Evolutionary conservation across 2,113 vertebrate species (phyloP).

Genomic region (rabbit (Oryctolagus cuniculus)): DNA sequence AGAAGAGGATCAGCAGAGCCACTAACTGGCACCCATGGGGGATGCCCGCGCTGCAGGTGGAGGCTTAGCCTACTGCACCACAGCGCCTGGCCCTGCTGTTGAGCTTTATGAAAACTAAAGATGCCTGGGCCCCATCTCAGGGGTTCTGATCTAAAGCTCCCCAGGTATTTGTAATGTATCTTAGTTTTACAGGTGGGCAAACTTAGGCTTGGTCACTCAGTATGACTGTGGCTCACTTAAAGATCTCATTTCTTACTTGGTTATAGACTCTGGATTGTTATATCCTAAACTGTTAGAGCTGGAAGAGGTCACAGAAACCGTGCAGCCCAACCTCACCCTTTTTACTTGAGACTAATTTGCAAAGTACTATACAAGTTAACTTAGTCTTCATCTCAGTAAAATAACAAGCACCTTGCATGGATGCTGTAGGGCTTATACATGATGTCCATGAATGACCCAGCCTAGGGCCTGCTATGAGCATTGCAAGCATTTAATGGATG

Average conservation of each 20-base stretch:
- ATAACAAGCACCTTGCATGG: background rate
- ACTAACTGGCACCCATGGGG: too few relatives aligned
- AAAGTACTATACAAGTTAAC: background rate
- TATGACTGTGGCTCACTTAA: background rate
- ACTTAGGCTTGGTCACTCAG: background rate
- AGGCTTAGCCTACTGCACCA: too few relatives aligned
- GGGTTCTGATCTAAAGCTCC: background rate
- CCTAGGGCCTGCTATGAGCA: background rate
- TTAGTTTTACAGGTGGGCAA: conserved; percentile 17
- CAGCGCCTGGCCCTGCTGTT: background rate
- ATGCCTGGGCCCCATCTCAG: background rate
- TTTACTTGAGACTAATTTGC: background rate
- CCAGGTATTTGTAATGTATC: background rate
- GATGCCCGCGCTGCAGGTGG: too few relatives aligned
- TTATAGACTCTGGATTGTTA: conserved; percentile 28
- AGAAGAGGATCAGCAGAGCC: too few relatives aligned
- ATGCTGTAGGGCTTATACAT: background rate
- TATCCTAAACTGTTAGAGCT: background rate
- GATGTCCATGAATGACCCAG: background rate
- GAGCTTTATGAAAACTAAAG: background rate
- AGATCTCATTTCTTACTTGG: background rate
- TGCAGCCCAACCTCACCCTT: background rate
- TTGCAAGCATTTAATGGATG: background rate
- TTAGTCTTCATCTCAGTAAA: background rate
- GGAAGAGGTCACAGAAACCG: background rate